phyloP scores from a whole-genome alignment of 2,113 vertebrate species.

The Columbina picui region DNA sequence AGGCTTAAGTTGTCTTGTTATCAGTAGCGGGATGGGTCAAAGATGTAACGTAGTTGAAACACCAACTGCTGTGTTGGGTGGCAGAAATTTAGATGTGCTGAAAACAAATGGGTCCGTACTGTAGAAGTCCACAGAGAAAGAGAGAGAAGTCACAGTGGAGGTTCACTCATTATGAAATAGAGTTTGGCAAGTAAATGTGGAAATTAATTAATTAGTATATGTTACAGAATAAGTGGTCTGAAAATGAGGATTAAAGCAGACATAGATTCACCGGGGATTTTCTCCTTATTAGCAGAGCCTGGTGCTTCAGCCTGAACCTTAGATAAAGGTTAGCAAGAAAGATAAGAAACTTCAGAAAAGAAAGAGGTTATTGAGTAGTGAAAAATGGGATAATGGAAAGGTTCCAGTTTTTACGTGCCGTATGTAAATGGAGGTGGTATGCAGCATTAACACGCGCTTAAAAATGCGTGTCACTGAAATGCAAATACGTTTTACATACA shows the following conservation, averaged over 20 bases:
- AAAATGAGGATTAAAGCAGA: conserved; percentile 21
- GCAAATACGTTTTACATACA: not conserved
- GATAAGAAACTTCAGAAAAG: not conserved
- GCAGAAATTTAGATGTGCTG: not conserved
- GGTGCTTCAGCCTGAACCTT: not conserved
- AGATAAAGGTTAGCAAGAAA: not conserved
- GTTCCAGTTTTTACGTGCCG: not conserved
- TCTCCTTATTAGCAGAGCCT: not conserved
- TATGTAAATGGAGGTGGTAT: not conserved
- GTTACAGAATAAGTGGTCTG: not conserved
- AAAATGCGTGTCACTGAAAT: not conserved
- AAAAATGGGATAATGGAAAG: not conserved
- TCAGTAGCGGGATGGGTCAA: not conserved
- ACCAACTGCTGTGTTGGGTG: not conserved
- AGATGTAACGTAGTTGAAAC: not conserved
- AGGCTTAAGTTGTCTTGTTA: not conserved
- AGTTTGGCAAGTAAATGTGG: not conserved
- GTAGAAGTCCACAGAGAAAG: not conserved
- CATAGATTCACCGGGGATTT: not conserved
- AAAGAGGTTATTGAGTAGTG: not conserved
- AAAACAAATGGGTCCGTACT: not conserved
- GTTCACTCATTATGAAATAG: fast-evolving
- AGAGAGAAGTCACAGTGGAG: not conserved
- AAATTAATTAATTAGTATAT: conserved; percentile 19
- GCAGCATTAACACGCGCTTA: not conserved